Percentiles rank a stretch among this genome's conserved stretches.
Evolutionary conservation across 2,113 vertebrate species (phyloP).

Genomic region (Thamnophis sirtalis): DNA sequence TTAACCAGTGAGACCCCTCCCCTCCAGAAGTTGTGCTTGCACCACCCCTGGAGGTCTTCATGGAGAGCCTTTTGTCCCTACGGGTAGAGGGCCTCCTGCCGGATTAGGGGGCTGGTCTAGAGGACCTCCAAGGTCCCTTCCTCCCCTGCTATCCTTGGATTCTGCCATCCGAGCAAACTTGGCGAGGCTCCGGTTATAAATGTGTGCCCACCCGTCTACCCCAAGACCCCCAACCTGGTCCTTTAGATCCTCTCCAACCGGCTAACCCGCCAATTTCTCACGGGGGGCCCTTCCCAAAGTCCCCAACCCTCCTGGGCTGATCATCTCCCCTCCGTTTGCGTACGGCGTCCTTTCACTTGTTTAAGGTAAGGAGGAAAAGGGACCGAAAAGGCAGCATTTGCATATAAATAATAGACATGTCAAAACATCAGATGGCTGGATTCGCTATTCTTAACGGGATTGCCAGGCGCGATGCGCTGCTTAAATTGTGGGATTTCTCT

Average conservation of each 20-base stretch:
- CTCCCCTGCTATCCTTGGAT: background rate
- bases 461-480: slow-evolving; percentile 27
- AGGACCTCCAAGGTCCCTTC: background rate
- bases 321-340: slow-evolving; percentile 19
- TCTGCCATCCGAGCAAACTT: background rate
- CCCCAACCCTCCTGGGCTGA: background rate
- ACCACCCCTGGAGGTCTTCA: too few species aligned
- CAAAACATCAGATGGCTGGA: slow-evolving; percentile 48
- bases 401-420: slow-evolving; percentile 65
- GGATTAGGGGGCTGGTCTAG: background rate
- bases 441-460: slow-evolving; percentile 45
- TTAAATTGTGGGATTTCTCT: slow-evolving; percentile 32
- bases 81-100: too few species aligned
- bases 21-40: too few species aligned
- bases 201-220: too few species aligned
- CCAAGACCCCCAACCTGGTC: background rate
- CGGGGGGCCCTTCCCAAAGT: background rate
- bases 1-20: too few species aligned
- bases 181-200: too few species aligned
- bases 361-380: slow-evolving; percentile 26
- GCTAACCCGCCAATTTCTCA: background rate
- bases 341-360: slow-evolving; percentile 29
- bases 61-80: too few species aligned
- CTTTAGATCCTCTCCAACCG: background rate
- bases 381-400: slow-evolving; percentile 57